phyloP scores from a whole-genome alignment of 2,888 invertebrate species.

The Timema podura region DNA sequence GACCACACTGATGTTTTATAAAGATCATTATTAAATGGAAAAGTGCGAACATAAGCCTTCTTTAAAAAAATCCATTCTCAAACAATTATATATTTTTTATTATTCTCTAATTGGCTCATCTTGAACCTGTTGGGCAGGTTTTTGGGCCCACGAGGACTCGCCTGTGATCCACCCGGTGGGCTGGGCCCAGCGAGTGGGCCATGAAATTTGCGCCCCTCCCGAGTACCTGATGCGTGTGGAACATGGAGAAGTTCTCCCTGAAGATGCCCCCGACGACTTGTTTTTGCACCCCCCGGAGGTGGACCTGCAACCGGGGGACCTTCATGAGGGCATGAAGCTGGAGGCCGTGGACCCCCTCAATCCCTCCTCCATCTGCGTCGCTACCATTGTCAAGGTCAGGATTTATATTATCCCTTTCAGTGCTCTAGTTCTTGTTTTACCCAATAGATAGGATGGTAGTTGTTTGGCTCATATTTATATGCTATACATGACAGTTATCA shows the following conservation, averaged over 20 bases:
- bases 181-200: constrained; percentile 91
- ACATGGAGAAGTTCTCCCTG: constrained; percentile 64
- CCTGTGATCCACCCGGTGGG: constrained; percentile 93
- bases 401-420: background rate
- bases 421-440: too few species aligned
- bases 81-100: too few species aligned
- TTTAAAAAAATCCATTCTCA: too few species aligned
- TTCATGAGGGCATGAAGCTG: constrained; percentile 82
- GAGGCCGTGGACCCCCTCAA: constrained; percentile 98
- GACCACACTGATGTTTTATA: too few species aligned
- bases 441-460: too few species aligned
- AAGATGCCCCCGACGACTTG: constrained; percentile 76
- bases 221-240: constrained; percentile 71
- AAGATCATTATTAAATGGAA: too few species aligned
- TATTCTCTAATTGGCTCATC: too few species aligned
- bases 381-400: constrained; percentile 79
- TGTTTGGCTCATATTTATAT: background rate
- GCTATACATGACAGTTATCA: too few species aligned
- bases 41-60: too few species aligned
- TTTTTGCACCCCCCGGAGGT: constrained; percentile 53
- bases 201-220: constrained; percentile 79
- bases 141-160: constrained; percentile 97
- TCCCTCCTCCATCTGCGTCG: constrained; percentile 89
- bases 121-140: constrained; percentile 49
- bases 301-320: constrained; percentile 36